Percentiles rank a stretch among this genome's conserved stretches.
Conservation (phyloP, 1,140 invertebrate genomes). For the Phortica variegata region DNA sequence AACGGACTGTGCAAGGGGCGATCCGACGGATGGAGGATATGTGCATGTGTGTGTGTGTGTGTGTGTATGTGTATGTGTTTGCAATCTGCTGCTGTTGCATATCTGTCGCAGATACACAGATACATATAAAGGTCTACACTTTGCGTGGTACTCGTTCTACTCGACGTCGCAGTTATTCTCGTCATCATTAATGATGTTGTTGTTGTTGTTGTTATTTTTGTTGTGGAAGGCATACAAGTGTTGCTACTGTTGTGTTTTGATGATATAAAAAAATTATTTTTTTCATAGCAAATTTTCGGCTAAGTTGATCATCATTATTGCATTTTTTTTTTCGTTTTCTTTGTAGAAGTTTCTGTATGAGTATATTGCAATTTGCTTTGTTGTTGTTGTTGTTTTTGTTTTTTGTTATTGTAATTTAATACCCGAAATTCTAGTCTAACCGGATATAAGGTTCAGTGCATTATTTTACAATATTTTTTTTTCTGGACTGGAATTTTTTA, state of each 20-base stretch:
- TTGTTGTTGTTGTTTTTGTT: not conserved
- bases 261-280: no score
- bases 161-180: slow-evolving; percentile 1
- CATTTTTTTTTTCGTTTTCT: slow-evolving; percentile 35
- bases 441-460: slow-evolving; percentile 54
- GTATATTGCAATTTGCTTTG: slow-evolving; percentile 26
- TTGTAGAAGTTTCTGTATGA: not conserved
- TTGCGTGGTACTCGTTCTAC: slow-evolving; percentile 53
- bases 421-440: slow-evolving; percentile 56
- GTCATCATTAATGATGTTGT: not conserved
- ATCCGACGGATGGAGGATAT: slow-evolving; percentile 8
- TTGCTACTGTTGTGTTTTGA: slow-evolving; percentile 30
- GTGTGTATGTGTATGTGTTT: slow-evolving; percentile 4
- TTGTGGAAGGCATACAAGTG: slow-evolving; percentile 35
- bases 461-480: slow-evolving; percentile 44
- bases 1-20: slow-evolving; percentile 13
- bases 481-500: not conserved
- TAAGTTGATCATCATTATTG: not conserved
- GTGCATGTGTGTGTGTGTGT: slow-evolving; percentile 4
- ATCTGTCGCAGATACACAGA: no score
- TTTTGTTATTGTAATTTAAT: slow-evolving; percentile 46
- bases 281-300: no score
- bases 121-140: no score
- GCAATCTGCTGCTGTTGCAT: slow-evolving; percentile 37
- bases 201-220: slow-evolving; percentile 23